phyloP scores from a whole-genome alignment of 2,113 vertebrate genomes.

The Pagrus major region DNA sequence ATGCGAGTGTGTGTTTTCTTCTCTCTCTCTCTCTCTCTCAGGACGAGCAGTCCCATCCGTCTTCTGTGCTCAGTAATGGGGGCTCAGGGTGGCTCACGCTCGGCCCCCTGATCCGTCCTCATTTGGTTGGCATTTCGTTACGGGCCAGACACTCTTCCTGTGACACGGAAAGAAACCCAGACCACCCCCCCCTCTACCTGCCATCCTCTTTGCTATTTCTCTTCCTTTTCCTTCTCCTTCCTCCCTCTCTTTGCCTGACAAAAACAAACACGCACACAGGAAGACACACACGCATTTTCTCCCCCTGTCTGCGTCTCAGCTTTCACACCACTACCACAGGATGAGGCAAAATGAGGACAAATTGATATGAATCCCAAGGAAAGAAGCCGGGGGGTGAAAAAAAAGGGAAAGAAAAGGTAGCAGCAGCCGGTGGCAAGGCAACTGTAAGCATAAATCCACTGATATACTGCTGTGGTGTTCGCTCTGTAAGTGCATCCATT shows the following conservation, averaged over 20 bases:
- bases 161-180: conserved; percentile 70
- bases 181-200: conserved; percentile 47
- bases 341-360: conserved; percentile 83
- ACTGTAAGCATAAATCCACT: conserved; percentile 70
- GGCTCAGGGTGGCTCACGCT: conserved; percentile 76
- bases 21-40: conserved; percentile 49
- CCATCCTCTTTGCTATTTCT: conserved; percentile 43
- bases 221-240: conserved; percentile 31
- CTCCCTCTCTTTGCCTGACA: conserved; percentile 21
- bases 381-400: conserved; percentile 47
- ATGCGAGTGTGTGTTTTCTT: conserved; percentile 53
- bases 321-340: conserved; percentile 63
- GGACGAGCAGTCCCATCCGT: conserved; percentile 80
- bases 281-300: conserved; percentile 13
- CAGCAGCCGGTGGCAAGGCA: conserved; percentile 22
- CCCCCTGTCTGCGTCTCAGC: conserved; percentile 57
- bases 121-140: conserved; percentile 86
- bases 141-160: conserved; percentile 77
- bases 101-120: conserved; percentile 83
- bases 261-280: conserved; percentile 42
- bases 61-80: conserved; percentile 80
- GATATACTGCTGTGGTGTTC: conserved; percentile 56
- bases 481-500: conserved; percentile 53
- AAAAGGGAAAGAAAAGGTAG: conserved; percentile 47
- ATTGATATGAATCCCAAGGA: conserved; percentile 76